Evolutionary conservation across 2,888 invertebrate genomes (phyloP).

Genomic region (Microctonus brassicae): DNA sequence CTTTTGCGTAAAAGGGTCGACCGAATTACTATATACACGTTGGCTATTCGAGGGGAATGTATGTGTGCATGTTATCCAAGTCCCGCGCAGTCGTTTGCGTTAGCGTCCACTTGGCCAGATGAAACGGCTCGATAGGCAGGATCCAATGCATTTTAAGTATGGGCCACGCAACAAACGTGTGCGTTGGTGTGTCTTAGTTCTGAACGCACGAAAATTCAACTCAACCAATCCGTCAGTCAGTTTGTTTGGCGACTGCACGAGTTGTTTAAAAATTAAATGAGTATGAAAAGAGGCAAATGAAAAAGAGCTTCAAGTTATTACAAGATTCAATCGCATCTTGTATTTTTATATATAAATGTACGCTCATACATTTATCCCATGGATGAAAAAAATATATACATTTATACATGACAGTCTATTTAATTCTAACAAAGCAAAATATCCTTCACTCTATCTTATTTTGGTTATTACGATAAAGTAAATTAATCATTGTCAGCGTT

Average conservation of each 20-base stretch:
- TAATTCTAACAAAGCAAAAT: background rate
- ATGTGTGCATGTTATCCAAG: conserved; percentile 24
- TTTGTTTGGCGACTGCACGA: background rate
- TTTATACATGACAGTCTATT: background rate
- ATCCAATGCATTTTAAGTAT: conserved; percentile 68
- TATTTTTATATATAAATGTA: background rate
- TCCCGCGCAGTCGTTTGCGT: conserved; percentile 10
- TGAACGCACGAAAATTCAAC: background rate
- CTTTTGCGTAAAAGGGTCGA: conserved; percentile 7
- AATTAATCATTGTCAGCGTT: conserved; percentile 18
- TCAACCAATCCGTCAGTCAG: conserved; percentile 3
- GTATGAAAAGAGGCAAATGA: background rate
- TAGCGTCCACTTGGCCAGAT: conserved; percentile 51
- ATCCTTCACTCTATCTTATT: background rate
- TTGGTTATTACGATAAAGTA: background rate
- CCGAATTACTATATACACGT: conserved; percentile 1
- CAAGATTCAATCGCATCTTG: conserved; percentile 18
- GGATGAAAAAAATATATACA: too few species aligned
- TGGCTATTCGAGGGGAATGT: conserved; percentile 29
- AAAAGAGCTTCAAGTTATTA: background rate
- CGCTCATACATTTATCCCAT: background rate
- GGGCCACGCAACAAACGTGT: background rate
- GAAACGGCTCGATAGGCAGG: conserved; percentile 60
- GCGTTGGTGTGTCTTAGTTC: conserved; percentile 10
- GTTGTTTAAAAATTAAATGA: background rate